A percentile compares a stretch with the other conserved stretches of the same genome.
These are phyloP conservation scores for Branchipolynoe longqiensis DNA, from an alignment of 2,888 invertebrate species.

Conservation along the genomic window DNA sequence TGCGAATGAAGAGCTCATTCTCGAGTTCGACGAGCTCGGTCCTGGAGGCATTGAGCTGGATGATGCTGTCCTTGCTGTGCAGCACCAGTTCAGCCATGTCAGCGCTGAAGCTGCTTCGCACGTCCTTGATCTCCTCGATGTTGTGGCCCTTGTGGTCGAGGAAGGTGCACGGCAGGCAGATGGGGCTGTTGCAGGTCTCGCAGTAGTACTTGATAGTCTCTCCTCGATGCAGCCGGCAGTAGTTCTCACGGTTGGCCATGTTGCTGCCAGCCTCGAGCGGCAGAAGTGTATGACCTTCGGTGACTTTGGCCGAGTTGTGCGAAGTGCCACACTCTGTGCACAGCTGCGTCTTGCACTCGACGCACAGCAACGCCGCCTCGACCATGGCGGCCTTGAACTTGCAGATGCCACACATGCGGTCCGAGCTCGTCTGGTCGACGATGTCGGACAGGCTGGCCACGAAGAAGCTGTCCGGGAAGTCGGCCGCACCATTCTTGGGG, in stretches of 20 bases:
- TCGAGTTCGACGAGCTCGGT: slow-evolving; percentile 66
- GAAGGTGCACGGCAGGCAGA: slow-evolving; percentile 68
- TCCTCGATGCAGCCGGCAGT: slow-evolving; percentile 65
- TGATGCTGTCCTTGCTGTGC: slow-evolving; percentile 65
- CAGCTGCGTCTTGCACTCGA: slow-evolving; percentile 66
- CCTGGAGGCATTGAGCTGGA: slow-evolving; percentile 60
- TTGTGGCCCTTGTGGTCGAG: slow-evolving; percentile 66
- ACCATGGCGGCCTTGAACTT: slow-evolving; percentile 63
- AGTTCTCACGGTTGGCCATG: slow-evolving; percentile 60
- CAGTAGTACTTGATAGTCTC: slow-evolving; percentile 69
- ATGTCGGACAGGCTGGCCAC: slow-evolving; percentile 66
- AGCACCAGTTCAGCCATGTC: slow-evolving; percentile 65
- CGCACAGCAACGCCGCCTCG: slow-evolving; percentile 60
- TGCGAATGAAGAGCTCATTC: slow-evolving; percentile 66
- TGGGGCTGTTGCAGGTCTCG: slow-evolving; percentile 67
- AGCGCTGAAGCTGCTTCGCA: slow-evolving; percentile 59
- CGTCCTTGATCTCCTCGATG: slow-evolving; percentile 65
- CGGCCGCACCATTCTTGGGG: slow-evolving; percentile 66
- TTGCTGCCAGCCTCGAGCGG: slow-evolving; percentile 48
- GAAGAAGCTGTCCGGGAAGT: slow-evolving; percentile 69
- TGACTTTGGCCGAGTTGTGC: slow-evolving; percentile 65
- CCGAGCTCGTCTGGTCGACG: slow-evolving; percentile 31
- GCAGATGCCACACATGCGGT: slow-evolving; percentile 66
- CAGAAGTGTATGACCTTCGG: slow-evolving; percentile 65
- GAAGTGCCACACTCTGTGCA: slow-evolving; percentile 63